A percentile compares a stretch with the other conserved stretches of the same genome.
These are phyloP conservation scores for Lycophotia porphyrea DNA, from an alignment of 2,888 invertebrate species.

Conservation along the genomic window DNA sequence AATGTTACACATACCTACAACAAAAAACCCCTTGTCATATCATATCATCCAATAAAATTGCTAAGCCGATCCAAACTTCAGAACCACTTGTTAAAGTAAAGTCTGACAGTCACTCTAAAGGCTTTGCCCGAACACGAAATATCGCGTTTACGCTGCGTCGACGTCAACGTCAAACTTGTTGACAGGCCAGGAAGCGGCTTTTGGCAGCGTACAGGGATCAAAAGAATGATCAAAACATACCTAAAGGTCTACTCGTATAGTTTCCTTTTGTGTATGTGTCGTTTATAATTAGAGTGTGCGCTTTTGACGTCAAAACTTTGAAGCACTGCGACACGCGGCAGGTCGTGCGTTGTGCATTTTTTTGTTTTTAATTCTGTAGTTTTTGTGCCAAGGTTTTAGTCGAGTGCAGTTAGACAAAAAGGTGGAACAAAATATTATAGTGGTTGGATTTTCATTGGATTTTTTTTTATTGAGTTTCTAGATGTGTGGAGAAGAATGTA, in stretches of 20 bases:
- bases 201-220: slow-evolving; percentile 44
- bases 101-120: neutral
- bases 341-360: neutral
- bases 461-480: neutral
- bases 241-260: slow-evolving; percentile 26
- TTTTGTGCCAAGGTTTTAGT: neutral
- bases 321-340: slow-evolving; percentile 14
- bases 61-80: slow-evolving; percentile 1
- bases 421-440: neutral
- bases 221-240: slow-evolving; percentile 50
- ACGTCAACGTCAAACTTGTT: slow-evolving; percentile 33
- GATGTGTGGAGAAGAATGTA: no score
- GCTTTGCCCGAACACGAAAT: slow-evolving; percentile 22
- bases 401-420: neutral
- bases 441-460: neutral
- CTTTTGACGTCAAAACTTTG: slow-evolving; percentile 48
- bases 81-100: neutral
- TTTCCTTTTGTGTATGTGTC: slow-evolving; percentile 55
- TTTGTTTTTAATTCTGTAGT: slow-evolving; percentile 21
- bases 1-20: neutral
- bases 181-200: slow-evolving; percentile 30
- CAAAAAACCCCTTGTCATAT: neutral
- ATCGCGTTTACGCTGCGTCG: slow-evolving; percentile 10
- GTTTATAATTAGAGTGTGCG: slow-evolving; percentile 37
- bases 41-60: neutral